Base-by-base conservation (phyloP, 2,113 vertebrate genomes). In the Gymnogyps californianus region DNA sequence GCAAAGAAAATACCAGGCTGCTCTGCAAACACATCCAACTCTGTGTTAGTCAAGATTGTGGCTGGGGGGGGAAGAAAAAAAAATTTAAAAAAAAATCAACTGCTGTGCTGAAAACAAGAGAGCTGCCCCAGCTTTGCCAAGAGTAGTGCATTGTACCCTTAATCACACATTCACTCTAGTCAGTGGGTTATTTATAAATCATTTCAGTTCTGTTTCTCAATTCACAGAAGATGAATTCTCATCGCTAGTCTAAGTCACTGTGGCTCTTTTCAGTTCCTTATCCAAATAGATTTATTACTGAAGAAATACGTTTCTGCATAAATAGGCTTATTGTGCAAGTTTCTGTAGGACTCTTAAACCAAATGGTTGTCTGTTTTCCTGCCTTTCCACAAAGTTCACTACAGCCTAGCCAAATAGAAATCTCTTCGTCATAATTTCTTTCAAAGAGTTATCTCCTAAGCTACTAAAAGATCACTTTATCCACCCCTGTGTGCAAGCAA, bases 261-360 rank as follows among this genome's bases (percentile, higher is more conserved):
- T 54, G 40, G 80, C 25, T 77, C 89, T 79, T 96, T 96, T 93
- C 94, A 94, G 93, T 42, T 97, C 81, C 87, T 89, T 93, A 95
- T 85, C 91, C 94, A 96, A 96, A 93, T 1, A 94, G 87, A 91
- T 91, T 96, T 94, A 90, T 87, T 87, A 58, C 81, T 93, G 89
- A 49, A 95, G 93, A 94, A 96, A 84, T 81, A 87, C 1, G 6
- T 85, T 94, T 84, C 94, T 77, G 78, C 70, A 66, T 79, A 84
- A 91, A 96, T 12, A n/a, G 94, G 83, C 29, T 96, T 29, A 72
- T 85, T 96, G 94, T 93, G 91, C 65, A 76, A 57, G 77, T 52
- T 92, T 49, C 83, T 82, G 83, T 3, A 87, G 92, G 88, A 13
- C 77, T 84, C 71, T 57, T 2, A 26, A 38, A 65, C 55, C 91